Percentiles rank a stretch among this genome's conserved stretches.
Conservation (phyloP, 2,113 vertebrate genomes). For the Amazona vittata region DNA sequence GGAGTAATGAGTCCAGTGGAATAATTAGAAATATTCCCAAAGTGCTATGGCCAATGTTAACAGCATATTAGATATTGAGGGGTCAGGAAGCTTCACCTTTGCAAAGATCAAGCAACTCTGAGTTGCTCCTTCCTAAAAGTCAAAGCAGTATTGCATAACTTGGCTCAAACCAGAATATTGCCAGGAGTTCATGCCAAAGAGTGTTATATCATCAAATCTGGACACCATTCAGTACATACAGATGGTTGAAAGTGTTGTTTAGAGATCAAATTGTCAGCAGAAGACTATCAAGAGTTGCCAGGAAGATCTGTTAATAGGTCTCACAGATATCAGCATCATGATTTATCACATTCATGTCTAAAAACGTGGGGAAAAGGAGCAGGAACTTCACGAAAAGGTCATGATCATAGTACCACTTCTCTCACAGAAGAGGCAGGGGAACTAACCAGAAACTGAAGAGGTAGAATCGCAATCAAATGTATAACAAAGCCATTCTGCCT, state of each 20-base stretch:
- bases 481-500: background rate
- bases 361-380: background rate
- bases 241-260: background rate
- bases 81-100: background rate
- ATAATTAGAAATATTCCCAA: background rate
- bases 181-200: background rate
- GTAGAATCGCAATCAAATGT: background rate
- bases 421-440: background rate
- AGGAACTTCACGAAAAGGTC: background rate
- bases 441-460: background rate
- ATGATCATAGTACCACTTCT: background rate
- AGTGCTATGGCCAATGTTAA: background rate
- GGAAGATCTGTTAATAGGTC: background rate
- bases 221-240: background rate
- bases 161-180: background rate
- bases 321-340: background rate
- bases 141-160: background rate
- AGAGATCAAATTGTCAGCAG: background rate
- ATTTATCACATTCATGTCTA: background rate
- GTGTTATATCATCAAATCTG: background rate
- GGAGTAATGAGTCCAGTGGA: background rate
- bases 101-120: background rate
- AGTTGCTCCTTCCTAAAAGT: background rate
- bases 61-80: background rate
- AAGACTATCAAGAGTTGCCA: background rate